Conservation (phyloP, 2,113 vertebrate species). For the Brevimyrus niger region DNA sequence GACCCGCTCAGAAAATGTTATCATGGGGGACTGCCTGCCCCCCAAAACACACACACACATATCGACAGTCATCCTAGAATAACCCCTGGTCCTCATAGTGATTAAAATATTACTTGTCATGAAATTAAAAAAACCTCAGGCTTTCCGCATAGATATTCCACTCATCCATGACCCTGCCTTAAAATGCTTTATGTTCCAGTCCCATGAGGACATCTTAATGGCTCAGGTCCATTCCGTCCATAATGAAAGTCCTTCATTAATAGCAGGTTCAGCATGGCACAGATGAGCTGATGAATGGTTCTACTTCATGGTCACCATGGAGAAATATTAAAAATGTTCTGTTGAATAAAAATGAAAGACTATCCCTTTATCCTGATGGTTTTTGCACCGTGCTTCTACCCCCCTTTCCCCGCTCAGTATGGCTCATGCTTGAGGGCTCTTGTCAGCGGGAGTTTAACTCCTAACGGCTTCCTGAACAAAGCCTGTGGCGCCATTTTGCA, state of each 20-base stretch:
- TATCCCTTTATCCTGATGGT: neutral
- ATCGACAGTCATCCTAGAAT: neutral
- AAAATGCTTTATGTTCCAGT: neutral
- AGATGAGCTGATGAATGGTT: too few relatives aligned
- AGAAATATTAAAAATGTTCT: neutral
- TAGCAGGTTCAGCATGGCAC: too few relatives aligned
- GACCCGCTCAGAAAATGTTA: too few relatives aligned
- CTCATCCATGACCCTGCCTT: neutral
- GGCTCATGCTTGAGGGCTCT: neutral
- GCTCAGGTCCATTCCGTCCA: neutral
- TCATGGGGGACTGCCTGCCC: too few relatives aligned
- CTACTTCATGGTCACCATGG: neutral
- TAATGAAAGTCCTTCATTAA: too few relatives aligned
- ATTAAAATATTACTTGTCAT: neutral
- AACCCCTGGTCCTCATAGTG: neutral
- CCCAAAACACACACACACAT: neutral
- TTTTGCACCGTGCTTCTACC: neutral
- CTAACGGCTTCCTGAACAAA: neutral
- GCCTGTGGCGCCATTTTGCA: neutral
- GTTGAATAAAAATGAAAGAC: neutral
- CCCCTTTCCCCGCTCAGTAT: neutral
- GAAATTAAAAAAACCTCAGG: neutral
- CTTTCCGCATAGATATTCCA: neutral
- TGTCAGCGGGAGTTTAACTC: neutral
- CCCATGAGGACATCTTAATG: neutral